Conservation (phyloP, 1,140 invertebrate genomes). For the Potamilus streckersoni region DNA sequence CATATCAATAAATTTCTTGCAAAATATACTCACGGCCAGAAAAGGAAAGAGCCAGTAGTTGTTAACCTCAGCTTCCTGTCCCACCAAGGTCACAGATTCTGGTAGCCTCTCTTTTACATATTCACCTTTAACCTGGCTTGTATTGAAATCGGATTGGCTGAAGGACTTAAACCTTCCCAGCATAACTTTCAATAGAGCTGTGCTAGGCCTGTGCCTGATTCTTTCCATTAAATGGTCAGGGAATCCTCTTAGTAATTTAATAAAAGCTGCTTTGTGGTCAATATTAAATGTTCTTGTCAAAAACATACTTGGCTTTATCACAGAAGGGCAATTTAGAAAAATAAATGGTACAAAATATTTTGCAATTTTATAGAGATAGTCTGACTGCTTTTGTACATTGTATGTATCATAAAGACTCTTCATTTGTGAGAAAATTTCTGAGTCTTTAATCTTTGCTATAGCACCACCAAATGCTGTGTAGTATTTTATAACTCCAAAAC, state of each 20-base stretch:
- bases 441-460: constrained; percentile 62
- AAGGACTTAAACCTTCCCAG: constrained; percentile 47
- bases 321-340: constrained; percentile 49
- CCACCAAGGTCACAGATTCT: constrained; percentile 55
- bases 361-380: constrained; percentile 62
- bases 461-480: constrained; percentile 66
- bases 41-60: constrained; percentile 69
- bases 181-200: constrained; percentile 59
- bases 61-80: constrained; percentile 50
- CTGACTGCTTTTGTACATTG: constrained; percentile 45
- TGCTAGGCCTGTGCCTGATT: constrained; percentile 62
- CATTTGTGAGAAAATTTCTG: constrained; percentile 58
- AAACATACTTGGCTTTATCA: constrained; percentile 49
- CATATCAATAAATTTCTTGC: no score
- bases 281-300: constrained; percentile 48
- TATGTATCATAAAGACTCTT: constrained; percentile 40
- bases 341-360: constrained; percentile 59
- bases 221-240: constrained; percentile 53
- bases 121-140: constrained; percentile 54
- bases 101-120: constrained; percentile 59
- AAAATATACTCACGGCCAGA: constrained; percentile 58
- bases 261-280: constrained; percentile 53
- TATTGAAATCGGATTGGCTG: constrained; percentile 38
- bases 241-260: constrained; percentile 62
- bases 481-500: constrained; percentile 68